Evolutionary conservation across 2,888 invertebrate species (phyloP).

Genomic region (Spatulosminthurus flaviceps): DNA sequence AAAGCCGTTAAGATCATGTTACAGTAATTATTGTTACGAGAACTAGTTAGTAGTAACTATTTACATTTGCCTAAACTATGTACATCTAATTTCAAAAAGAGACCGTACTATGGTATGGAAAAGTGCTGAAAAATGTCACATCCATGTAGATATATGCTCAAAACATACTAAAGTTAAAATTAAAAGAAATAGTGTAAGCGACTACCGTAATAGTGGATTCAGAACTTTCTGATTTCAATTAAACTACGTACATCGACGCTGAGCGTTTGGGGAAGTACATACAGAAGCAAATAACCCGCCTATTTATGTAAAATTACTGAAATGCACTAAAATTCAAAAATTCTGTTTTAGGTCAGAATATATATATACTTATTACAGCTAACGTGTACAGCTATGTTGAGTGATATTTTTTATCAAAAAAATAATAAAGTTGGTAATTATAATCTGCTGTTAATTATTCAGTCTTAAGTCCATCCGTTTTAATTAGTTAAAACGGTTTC

Average conservation of each 20-base stretch:
- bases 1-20: no score
- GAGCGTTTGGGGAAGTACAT: constrained; percentile 16
- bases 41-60: no score
- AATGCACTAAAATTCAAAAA: constrained; percentile 9
- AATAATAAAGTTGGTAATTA: constrained; percentile 18
- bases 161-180: neutral
- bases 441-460: constrained; percentile 18
- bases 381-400: neutral
- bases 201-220: neutral
- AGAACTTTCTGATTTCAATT: neutral
- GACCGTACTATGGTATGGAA: neutral
- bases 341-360: neutral
- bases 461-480: neutral
- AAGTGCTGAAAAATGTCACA: neutral
- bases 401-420: constrained; percentile 31
- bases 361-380: neutral
- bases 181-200: neutral
- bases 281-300: neutral
- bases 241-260: constrained; percentile 19
- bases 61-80: no score
- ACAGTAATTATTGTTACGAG: no score
- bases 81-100: neutral
- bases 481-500: neutral
- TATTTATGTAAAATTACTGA: constrained; percentile 12
- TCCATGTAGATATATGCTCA: constrained; percentile 9